Percentiles rank a stretch among this genome's conserved stretches.
Evolutionary conservation across 2,888 invertebrate genomes (phyloP).

Genomic region (Athetis lepigone): DNA sequence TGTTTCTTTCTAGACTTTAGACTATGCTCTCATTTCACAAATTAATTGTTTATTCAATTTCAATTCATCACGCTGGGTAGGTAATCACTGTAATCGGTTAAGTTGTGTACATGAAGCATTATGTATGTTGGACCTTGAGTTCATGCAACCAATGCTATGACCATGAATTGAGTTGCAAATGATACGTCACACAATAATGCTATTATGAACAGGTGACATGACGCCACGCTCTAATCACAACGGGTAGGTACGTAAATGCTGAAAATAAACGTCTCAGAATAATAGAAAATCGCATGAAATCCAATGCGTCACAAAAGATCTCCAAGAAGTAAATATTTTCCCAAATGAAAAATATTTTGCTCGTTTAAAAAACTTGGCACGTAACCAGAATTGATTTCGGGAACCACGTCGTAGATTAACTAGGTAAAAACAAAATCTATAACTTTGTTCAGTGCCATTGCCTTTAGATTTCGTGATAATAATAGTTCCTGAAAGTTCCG

Average conservation of each 20-base stretch:
- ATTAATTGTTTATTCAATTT: too few relatives aligned
- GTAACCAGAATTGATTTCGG: conserved; percentile 16
- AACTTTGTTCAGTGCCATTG: conserved; percentile 28
- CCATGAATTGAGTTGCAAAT: conserved; percentile 7
- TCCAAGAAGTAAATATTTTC: neutral
- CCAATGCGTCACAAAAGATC: neutral
- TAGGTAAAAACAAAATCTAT: conserved; percentile 18
- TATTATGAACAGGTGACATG: conserved; percentile 13
- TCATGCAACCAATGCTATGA: conserved; percentile 11
- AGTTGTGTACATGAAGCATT: conserved; percentile 1
- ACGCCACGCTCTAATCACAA: too few relatives aligned
- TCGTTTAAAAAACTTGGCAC: conserved; percentile 35
- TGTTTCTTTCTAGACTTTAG: too few relatives aligned
- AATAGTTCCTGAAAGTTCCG: conserved; percentile 22
- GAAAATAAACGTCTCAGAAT: conserved; percentile 16
- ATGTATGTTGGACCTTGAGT: conserved; percentile 19
- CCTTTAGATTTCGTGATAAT: conserved; percentile 16
- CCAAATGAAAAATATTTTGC: conserved; percentile 8
- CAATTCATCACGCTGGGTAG: neutral
- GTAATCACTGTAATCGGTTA: conserved; percentile 1
- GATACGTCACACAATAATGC: neutral
- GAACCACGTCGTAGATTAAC: conserved; percentile 16
- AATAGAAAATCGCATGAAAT: too few relatives aligned
- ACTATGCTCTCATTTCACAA: too few relatives aligned
- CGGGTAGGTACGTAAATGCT: too few relatives aligned